Base-by-base conservation (phyloP, 92 coral and sea anemone genomes). In the Desmophyllum pertusum region DNA sequence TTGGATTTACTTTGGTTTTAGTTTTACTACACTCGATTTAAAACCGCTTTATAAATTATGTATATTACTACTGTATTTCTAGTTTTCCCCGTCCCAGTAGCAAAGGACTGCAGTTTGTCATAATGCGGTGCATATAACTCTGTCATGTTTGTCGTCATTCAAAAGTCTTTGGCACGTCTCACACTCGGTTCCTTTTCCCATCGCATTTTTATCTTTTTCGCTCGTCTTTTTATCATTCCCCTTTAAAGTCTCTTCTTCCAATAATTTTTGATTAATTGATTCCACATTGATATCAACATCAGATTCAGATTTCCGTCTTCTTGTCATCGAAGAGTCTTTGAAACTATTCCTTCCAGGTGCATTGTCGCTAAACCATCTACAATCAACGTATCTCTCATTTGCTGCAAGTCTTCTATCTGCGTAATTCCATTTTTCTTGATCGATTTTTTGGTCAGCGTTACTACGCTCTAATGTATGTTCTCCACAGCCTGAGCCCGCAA, bases 81-180 rank as follows among this genome's bases (percentile, higher is more conserved):
- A 9, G 14, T 10, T 43, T 72, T 10, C 18, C 2, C 53, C 15
- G 21, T 11, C 2, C 31, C 29, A 62, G 0, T 21, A 17, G 4
- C 0, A 21, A 43, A 2, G 62, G 53, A 78, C 33, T 25, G 3
- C 41, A 3, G 18, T 15, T 50, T 4, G 40, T 81, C 68, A 81
- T 14, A 69, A 74, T 7, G 85, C 77, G n/a, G 85, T 81, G 43
- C 85, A 81, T 51, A 81, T 25, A 8, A 52, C 41, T 37, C 78
- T 52, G 25, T 40, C 29, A 31, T 70, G 21, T 33, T 53, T 30
- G 9, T 81, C 57, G 17, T 74, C 68, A 57, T 6, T 81, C 9
- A 36, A 18, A 53, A 37, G 57, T 27, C 31, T 39, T 27, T 51
- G 70, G 29, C 85, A 81, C 13, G 31, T 27, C 30, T 53, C 52